A percentile compares a stretch with the other conserved stretches of the same genome.
These are phyloP conservation scores for Lepus europaeus DNA, from an alignment of 2,113 vertebrate species.

Conservation along the genomic window DNA sequence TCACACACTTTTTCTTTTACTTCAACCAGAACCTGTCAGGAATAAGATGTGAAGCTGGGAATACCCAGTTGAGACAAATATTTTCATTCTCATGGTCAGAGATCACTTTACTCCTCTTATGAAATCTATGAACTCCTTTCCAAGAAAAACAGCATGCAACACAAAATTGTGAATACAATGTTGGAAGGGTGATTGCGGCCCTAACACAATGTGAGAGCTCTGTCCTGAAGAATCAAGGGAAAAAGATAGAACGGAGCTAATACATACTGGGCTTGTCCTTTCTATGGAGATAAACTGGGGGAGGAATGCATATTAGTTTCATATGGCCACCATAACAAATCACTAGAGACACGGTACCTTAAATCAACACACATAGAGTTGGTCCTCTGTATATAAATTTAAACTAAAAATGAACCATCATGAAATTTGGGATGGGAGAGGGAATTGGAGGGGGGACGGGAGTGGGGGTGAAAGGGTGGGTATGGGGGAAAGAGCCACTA, in stretches of 20 bases:
- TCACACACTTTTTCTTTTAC: background rate
- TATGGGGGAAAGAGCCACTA: no score
- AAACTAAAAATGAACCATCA: no score
- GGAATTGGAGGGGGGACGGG: no score
- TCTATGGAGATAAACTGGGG: background rate
- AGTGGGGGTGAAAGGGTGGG: no score
- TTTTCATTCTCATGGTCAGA: slow-evolving; percentile 24
- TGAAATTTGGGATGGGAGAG: no score
- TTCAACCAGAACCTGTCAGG: background rate
- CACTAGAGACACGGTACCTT: background rate
- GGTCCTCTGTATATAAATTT: no score
- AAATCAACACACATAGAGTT: background rate
- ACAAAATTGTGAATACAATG: slow-evolving; percentile 39
- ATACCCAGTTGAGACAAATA: background rate
- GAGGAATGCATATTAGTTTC: background rate
- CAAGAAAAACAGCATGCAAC: background rate
- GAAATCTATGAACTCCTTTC: slow-evolving; percentile 29
- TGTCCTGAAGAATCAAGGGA: slow-evolving; percentile 11
- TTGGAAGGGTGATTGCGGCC: slow-evolving; percentile 2
- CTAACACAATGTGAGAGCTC: background rate
- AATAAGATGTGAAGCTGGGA: background rate
- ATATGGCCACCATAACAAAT: background rate
- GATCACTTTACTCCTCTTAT: slow-evolving; percentile 6
- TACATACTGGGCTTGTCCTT: background rate
- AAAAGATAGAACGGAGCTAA: background rate